phyloP scores from a whole-genome alignment of 2,797 vertebrate genomes.

The Benthosema pterotum region DNA sequence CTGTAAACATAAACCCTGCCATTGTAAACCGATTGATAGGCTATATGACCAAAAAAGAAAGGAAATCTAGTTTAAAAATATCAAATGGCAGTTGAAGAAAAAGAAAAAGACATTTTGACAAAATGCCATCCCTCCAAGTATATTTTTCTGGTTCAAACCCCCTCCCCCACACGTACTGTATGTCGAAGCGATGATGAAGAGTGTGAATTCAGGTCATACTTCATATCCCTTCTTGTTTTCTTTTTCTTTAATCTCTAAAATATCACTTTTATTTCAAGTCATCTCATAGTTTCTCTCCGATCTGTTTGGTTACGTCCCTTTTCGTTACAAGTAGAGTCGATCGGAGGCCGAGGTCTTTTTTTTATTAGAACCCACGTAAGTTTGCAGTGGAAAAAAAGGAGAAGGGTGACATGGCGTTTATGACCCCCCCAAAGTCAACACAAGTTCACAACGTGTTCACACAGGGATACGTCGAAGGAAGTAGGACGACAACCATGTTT shows the following conservation, averaged over 20 bases:
- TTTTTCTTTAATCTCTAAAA: slow-evolving; percentile 43
- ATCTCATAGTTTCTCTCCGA: slow-evolving; percentile 25
- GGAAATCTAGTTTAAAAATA: slow-evolving; percentile 45
- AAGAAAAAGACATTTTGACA: slow-evolving; percentile 21
- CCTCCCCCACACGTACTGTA: slow-evolving; percentile 26
- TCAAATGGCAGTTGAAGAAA: slow-evolving; percentile 52
- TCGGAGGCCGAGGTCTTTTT: slow-evolving; percentile 32
- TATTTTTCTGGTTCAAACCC: slow-evolving; percentile 18
- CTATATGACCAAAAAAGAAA: slow-evolving; percentile 48
- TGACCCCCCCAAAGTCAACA: slow-evolving; percentile 46
- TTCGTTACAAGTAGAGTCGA: slow-evolving; percentile 47
- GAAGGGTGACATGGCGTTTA: slow-evolving; percentile 24
- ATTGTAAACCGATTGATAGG: slow-evolving; percentile 62
- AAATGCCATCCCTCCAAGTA: slow-evolving; percentile 36
- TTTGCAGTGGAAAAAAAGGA: slow-evolving; percentile 31
- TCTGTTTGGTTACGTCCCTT: slow-evolving; percentile 21
- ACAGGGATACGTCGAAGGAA: slow-evolving; percentile 54
- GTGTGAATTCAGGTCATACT: slow-evolving; percentile 35
- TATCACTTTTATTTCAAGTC: slow-evolving; percentile 30
- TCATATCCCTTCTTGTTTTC: slow-evolving; percentile 23
- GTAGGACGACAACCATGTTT: slow-evolving; percentile 61
- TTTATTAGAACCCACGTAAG: slow-evolving; percentile 17
- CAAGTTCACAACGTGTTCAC: slow-evolving; percentile 43
- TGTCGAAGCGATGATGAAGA: slow-evolving; percentile 31
- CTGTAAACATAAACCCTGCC: slow-evolving; percentile 69